phyloP scores from a whole-genome alignment of 2,888 invertebrate species.

The Gymnoscelis rufifasciata region DNA sequence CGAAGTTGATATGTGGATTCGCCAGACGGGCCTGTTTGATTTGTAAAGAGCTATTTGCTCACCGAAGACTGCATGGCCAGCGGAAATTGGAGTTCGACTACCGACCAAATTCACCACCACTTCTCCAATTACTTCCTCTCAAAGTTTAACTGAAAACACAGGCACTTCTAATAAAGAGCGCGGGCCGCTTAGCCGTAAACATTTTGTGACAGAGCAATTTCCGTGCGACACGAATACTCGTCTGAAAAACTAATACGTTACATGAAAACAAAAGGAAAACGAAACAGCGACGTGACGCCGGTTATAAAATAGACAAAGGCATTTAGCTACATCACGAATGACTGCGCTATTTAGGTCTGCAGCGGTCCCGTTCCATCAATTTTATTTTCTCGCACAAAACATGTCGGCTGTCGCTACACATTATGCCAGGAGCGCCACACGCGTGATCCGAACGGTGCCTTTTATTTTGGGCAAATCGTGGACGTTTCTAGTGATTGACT shows the following conservation, averaged over 20 bases:
- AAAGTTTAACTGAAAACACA: slow-evolving; percentile 46
- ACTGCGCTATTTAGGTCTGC: slow-evolving; percentile 72
- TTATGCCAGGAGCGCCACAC: slow-evolving; percentile 71
- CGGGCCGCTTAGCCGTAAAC: slow-evolving; percentile 41
- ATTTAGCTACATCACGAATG: slow-evolving; percentile 69
- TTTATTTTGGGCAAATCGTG: slow-evolving; percentile 74
- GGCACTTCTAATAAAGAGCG: slow-evolving; percentile 51
- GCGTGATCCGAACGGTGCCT: slow-evolving; percentile 67
- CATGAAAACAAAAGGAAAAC: slow-evolving; percentile 57
- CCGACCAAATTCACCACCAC: slow-evolving; percentile 57
- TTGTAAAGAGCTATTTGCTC: slow-evolving; percentile 75
- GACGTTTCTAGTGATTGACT: slow-evolving; percentile 78
- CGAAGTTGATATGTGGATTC: slow-evolving; percentile 76
- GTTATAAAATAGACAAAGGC: slow-evolving; percentile 76
- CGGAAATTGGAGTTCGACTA: slow-evolving; percentile 67
- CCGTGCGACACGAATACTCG: slow-evolving; percentile 56
- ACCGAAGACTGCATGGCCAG: slow-evolving; percentile 62
- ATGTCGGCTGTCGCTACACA: slow-evolving; percentile 76
- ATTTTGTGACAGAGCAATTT: slow-evolving; percentile 59
- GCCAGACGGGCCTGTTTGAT: slow-evolving; percentile 74
- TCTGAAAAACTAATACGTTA: slow-evolving; percentile 67
- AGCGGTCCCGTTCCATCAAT: slow-evolving; percentile 71
- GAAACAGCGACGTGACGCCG: slow-evolving; percentile 54
- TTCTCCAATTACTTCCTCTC: slow-evolving; percentile 68
- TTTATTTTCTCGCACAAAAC: slow-evolving; percentile 79